These are phyloP conservation scores for Poeciliopsis turneri DNA, from an alignment of 2,797 vertebrate species.

Conservation along the genomic window DNA sequence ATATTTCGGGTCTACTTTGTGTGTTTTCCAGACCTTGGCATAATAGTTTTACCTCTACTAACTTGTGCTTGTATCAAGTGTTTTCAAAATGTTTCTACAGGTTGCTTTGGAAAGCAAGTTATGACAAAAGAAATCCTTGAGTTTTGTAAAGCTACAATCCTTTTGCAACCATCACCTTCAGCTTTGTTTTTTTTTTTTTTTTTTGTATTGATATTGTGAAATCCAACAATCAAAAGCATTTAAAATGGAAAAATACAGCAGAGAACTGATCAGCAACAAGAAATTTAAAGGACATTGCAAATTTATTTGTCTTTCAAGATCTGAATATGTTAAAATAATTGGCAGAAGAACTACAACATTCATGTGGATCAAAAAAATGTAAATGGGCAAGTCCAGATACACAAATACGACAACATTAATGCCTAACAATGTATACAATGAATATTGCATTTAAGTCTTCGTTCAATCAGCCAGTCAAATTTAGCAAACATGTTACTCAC, in stretches of 20 bases:
- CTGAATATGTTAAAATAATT: background rate
- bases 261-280: background rate
- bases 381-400: background rate
- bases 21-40: background rate
- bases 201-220: background rate
- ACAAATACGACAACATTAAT: background rate
- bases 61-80: background rate
- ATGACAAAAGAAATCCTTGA: background rate
- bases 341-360: background rate
- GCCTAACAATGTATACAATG: background rate
- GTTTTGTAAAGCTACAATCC: background rate
- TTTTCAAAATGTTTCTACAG: background rate
- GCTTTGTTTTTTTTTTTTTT: background rate
- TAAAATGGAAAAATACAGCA: background rate
- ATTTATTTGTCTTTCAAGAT: background rate
- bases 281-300: background rate
- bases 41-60: background rate
- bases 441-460: background rate
- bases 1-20: background rate
- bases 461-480: conserved; percentile 2
- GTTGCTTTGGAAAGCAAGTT: background rate
- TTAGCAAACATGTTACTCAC: conserved; percentile 1
- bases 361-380: background rate
- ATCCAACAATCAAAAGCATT: background rate
- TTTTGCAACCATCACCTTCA: background rate